Percentiles rank a stretch among this genome's conserved stretches.
Conservation (phyloP, 2,888 invertebrate genomes). For the Lasius fuliginosus region DNA sequence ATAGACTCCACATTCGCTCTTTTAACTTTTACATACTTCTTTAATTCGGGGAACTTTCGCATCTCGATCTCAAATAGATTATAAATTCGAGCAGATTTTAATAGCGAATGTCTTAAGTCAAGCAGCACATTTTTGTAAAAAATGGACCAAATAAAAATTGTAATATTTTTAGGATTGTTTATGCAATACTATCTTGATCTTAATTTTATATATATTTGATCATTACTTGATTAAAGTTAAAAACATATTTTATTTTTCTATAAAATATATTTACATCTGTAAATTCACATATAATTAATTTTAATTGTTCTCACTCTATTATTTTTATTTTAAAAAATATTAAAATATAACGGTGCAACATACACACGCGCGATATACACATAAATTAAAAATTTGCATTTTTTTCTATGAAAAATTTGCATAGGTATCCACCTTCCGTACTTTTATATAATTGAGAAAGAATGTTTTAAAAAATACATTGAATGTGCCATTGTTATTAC, state of each 20-base stretch:
- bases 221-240: neutral
- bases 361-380: neutral
- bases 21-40: neutral
- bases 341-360: neutral
- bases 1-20: neutral
- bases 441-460: neutral
- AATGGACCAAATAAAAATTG: neutral
- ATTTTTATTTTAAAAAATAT: neutral
- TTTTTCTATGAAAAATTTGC: constrained; percentile 8
- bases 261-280: neutral
- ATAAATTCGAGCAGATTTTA: neutral
- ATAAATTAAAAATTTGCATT: constrained; percentile 3
- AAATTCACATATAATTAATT: neutral
- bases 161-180: neutral
- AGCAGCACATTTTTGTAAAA: neutral
- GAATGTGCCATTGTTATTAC: constrained; percentile 53
- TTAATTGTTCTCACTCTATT: neutral
- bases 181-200: neutral
- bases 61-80: constrained; percentile 4
- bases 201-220: neutral
- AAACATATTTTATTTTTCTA: neutral
- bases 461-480: constrained; percentile 46
- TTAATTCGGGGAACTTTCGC: neutral
- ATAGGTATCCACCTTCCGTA: neutral
- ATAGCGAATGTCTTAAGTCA: neutral